Conservation (phyloP, 1,140 invertebrate species). For the Hirudo medicinalis region DNA sequence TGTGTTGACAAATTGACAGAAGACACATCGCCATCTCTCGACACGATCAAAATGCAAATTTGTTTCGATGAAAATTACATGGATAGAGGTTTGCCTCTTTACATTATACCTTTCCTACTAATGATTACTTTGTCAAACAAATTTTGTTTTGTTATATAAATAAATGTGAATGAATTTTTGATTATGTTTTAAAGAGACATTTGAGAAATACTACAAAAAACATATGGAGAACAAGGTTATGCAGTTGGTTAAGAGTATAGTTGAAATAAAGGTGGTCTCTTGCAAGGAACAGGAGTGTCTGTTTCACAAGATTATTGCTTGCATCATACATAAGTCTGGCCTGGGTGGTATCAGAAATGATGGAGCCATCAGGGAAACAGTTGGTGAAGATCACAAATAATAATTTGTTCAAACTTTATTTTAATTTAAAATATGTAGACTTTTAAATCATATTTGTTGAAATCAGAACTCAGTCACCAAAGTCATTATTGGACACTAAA, state of each 20-base stretch:
- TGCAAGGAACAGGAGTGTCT: slow-evolving; percentile 41
- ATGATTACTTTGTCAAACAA: too few species aligned
- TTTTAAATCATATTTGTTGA: too few species aligned
- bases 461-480: too few species aligned
- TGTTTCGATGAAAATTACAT: slow-evolving; percentile 56
- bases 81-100: slow-evolving; percentile 37
- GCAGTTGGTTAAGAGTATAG: not conserved
- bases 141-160: too few species aligned
- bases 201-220: not conserved
- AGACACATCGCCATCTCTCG: slow-evolving; percentile 37
- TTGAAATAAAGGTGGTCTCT: not conserved
- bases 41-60: slow-evolving; percentile 52
- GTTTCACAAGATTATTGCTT: slow-evolving; percentile 42
- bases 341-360: slow-evolving; percentile 42
- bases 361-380: slow-evolving; percentile 46
- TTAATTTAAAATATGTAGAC: too few species aligned
- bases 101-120: not conserved
- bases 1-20: slow-evolving; percentile 41
- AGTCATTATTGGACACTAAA: too few species aligned
- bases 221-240: not conserved
- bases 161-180: too few species aligned
- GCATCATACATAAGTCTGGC: slow-evolving; percentile 39
- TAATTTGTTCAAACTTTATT: too few species aligned
- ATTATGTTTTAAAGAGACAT: not conserved
- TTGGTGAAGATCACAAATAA: slow-evolving; percentile 28